Conservation (phyloP, 2,797 vertebrate species). For the Lagorchestes hirsutus region DNA sequence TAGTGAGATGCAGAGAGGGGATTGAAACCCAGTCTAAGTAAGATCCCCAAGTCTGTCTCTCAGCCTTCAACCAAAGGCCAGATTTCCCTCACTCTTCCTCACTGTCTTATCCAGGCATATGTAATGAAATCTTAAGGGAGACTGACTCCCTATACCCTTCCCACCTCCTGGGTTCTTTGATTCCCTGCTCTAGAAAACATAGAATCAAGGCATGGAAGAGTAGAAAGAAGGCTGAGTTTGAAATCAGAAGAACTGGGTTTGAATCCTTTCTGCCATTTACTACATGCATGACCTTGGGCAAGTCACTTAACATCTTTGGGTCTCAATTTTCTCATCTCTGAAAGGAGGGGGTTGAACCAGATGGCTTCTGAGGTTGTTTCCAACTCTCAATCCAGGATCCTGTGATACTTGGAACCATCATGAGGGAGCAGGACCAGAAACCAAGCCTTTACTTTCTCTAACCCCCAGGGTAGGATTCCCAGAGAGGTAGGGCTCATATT, state of each 20-base stretch:
- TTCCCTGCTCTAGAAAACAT: not conserved
- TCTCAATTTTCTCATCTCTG: not conserved
- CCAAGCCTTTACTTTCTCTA: not conserved
- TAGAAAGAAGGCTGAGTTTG: not conserved
- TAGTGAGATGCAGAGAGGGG: not conserved
- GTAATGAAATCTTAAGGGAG: not conserved
- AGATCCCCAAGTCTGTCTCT: not conserved
- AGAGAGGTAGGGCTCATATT: not conserved
- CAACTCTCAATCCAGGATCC: not conserved
- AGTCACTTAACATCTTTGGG: not conserved
- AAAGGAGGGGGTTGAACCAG: not conserved
- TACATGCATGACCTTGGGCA: not conserved
- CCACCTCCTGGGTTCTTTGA: not conserved
- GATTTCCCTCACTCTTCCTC: not conserved
- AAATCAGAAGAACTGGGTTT: not conserved
- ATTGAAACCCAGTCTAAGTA: not conserved
- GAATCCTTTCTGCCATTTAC: not conserved
- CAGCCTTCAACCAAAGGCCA: not conserved
- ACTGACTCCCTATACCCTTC: not conserved
- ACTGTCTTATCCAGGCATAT: not conserved
- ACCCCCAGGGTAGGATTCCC: not conserved
- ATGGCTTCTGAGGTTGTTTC: not conserved
- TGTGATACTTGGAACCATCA: not conserved
- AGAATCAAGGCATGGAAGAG: not conserved
- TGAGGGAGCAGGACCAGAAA: not conserved